These are phyloP conservation scores for Trichogramma pretiosum DNA, from an alignment of 1,140 invertebrate genomes.

Conservation along the genomic window DNA sequence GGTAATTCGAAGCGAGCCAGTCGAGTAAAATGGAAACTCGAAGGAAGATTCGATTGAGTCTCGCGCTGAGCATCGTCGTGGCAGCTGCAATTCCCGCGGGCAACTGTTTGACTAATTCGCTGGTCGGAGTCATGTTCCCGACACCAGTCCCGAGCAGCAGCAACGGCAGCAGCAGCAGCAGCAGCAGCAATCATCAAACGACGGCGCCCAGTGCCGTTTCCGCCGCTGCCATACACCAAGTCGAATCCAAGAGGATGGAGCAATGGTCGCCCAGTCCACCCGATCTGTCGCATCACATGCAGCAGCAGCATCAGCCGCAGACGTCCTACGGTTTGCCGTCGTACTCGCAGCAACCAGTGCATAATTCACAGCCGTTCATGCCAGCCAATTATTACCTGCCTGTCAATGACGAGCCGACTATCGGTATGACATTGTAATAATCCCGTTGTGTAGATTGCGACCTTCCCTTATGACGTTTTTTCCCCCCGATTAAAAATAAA, in stretches of 20 bases:
- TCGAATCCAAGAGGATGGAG: constrained; percentile 12
- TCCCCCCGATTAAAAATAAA: no score
- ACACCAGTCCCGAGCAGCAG: neutral
- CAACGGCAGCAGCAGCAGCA: neutral
- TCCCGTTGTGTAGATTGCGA: no score
- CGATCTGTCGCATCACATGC: constrained; percentile 16
- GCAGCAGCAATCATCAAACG: neutral
- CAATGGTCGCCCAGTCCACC: constrained; percentile 10
- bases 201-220: neutral
- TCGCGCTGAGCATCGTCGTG: no score
- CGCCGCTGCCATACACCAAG: neutral
- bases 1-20: no score
- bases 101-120: no score
- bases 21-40: no score
- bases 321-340: neutral
- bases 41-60: no score
- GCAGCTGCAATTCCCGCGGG: no score
- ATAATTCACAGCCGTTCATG: constrained; percentile 15
- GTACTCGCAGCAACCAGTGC: neutral
- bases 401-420: constrained; percentile 16
- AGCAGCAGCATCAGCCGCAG: neutral
- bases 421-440: no score
- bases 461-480: no score
- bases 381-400: constrained; percentile 27
- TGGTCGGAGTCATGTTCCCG: no score